Conservation (phyloP, 2,113 vertebrate genomes). For the Cynocephalus volans region DNA sequence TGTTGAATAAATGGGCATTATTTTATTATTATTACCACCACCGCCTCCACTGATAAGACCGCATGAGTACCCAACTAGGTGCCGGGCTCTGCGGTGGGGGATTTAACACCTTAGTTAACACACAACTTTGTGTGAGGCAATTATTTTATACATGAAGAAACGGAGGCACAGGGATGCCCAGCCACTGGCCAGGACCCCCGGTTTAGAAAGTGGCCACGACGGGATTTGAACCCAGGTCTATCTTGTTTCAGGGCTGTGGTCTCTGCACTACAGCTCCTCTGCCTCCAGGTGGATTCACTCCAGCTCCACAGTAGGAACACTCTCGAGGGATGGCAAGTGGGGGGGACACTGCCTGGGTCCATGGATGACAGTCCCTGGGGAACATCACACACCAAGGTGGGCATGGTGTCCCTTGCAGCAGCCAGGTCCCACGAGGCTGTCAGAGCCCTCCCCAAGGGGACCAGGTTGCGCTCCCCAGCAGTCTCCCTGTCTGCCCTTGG, state of each 20-base stretch:
- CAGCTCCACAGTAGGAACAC: background rate
- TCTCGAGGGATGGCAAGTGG: fast-evolving
- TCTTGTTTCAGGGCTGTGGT: background rate
- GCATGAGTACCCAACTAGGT: too few relatives aligned
- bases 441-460: background rate
- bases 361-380: background rate
- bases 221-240: background rate
- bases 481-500: background rate
- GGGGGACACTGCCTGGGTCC: too few relatives aligned
- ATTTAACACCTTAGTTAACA: background rate
- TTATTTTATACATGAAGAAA: background rate
- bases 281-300: background rate
- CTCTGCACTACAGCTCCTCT: background rate
- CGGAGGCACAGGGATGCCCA: background rate
- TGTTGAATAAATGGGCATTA: too few relatives aligned
- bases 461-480: background rate
- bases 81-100: background rate
- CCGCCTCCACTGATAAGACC: background rate
- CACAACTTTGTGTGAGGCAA: too few relatives aligned
- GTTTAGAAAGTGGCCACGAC: background rate
- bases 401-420: fast-evolving
- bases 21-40: too few relatives aligned
- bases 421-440: too few relatives aligned
- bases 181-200: background rate
- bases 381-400: fast-evolving